A percentile compares a stretch with the other conserved stretches of the same genome.
Conservation (phyloP, 2,113 vertebrate species). For the zebrafish (Danio rerio) region GRCz12tu NC_133181.1:62758501-62759000, state of each 20-base stretch:
- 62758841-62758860: neutral
- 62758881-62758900: no score
- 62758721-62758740: no score
- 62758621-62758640: neutral
- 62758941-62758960: no score
- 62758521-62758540: neutral
- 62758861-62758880: neutral
- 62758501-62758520: neutral
- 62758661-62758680: slow-evolving; percentile 48
- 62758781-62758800: neutral
- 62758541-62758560: neutral
- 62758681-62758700: slow-evolving; percentile 60
- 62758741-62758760: neutral
- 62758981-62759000: no score
- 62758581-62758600: slow-evolving; percentile 8
- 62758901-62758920: no score
- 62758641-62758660: slow-evolving; percentile 41
- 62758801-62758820: slow-evolving; percentile 28
- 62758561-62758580: slow-evolving; percentile 4
- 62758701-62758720: slow-evolving; percentile 24
- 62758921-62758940: no score
- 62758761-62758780: neutral
- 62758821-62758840: no score
- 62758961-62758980: no score
- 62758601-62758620: neutral